A percentile compares a stretch with the other conserved stretches of the same genome.
phyloP scores from a whole-genome alignment of 1,140 invertebrate species.

The Neodiprion fabricii region DNA sequence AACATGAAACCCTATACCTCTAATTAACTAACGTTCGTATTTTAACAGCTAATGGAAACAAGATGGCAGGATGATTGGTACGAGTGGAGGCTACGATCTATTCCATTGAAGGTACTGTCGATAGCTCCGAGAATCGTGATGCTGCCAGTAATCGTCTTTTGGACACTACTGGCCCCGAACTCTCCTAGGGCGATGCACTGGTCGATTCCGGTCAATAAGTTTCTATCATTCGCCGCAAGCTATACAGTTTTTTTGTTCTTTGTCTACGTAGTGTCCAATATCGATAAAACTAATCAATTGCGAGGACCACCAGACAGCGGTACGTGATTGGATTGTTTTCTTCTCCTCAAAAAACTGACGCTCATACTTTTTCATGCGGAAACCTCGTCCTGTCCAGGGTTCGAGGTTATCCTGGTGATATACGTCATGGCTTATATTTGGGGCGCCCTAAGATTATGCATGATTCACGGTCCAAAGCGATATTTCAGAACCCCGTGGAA shows the following conservation, averaged over 20 bases:
- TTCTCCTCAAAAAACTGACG: background rate
- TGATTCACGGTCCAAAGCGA: slow-evolving; percentile 59
- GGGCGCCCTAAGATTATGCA: slow-evolving; percentile 59
- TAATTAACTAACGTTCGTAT: background rate
- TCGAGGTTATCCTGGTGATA: slow-evolving; percentile 56
- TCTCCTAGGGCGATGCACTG: slow-evolving; percentile 53
- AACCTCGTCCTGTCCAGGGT: slow-evolving; percentile 43
- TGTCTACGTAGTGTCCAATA: slow-evolving; percentile 65
- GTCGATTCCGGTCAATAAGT: slow-evolving; percentile 64
- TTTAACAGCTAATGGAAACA: slow-evolving; percentile 32
- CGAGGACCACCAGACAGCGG: slow-evolving; percentile 63
- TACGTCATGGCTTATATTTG: slow-evolving; percentile 58
- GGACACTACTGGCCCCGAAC: slow-evolving; percentile 56
- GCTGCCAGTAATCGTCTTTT: slow-evolving; percentile 58
- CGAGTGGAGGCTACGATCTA: slow-evolving; percentile 61
- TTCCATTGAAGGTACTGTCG: slow-evolving; percentile 44
- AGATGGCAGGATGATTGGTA: slow-evolving; percentile 66
- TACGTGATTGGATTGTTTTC: slow-evolving; percentile 23
- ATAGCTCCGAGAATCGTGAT: slow-evolving; percentile 53
- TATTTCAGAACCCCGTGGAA: slow-evolving; percentile 64
- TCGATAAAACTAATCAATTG: slow-evolving; percentile 61
- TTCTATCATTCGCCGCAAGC: slow-evolving; percentile 66
- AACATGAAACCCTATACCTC: background rate
- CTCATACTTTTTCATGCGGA: background rate
- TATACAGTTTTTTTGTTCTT: slow-evolving; percentile 69